Base-by-base conservation (phyloP, 1,140 invertebrate species). In the Drosophila sucinea region DNA sequence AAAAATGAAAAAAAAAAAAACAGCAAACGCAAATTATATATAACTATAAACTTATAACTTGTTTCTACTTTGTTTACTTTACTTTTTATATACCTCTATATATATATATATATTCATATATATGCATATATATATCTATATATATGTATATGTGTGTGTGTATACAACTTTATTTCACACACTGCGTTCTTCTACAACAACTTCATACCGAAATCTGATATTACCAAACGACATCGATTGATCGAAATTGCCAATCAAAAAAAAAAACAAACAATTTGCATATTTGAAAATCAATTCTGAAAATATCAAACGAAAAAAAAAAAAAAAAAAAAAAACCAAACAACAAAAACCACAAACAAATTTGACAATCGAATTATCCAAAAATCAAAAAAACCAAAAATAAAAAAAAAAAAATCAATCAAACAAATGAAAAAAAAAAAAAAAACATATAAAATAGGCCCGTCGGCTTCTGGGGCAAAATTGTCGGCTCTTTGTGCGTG, bases 391-490 rank as follows among this genome's bases (percentile, higher is more conserved):
- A 70, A 81, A 77, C 73, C 70, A 62, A 55, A 84, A 77, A 73
- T 17, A 10, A 61, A 65, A 79, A 67, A 71, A 63, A 17, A 65
- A 65, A 71, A 41, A 57, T 30, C 30, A 70, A 67, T 64, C 72
- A 87, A 81, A 38, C 11, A 38, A 40, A 40, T 17, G 17, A 10
- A 61, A 65, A 79, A 69, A 71, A 79, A 69, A 71, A 65, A 71
- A 41, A 57, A 87, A 81, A 38, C 11, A 38, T 11, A 40, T 47
- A 47, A 47, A 47, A 89, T 94, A 98, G 97, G 94, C 99, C 99
- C 80, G 98, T 99, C 91, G 98, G 98, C 91, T 97, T 99, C 70
- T 99, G 98, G 98, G 98, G 98, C 82, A 99, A 99, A 94, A 98
- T 99, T 92, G 98, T 99, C 83, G 98, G 98, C 73, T 99, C 98